Percentiles rank a stretch among this genome's conserved stretches.
These are phyloP conservation scores for Tryphoninae sp. DNA, from an alignment of 2,888 invertebrate genomes.

Conservation along the genomic window DNA sequence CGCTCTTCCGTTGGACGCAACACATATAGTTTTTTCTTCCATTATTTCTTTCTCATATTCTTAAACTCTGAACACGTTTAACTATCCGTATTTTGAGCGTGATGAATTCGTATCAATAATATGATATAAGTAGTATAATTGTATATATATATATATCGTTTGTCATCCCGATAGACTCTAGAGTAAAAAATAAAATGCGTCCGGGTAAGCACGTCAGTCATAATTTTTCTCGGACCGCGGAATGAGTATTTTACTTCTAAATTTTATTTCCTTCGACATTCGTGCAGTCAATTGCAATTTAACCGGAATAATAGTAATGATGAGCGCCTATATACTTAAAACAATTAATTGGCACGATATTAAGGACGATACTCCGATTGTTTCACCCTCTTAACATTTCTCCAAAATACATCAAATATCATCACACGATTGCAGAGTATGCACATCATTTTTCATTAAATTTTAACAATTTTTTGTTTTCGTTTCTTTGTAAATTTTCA, in stretches of 20 bases:
- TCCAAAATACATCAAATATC: constrained; percentile 22
- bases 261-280: constrained; percentile 39
- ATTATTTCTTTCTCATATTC: constrained; percentile 23
- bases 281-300: constrained; percentile 54
- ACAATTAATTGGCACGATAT: constrained; percentile 61
- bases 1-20: constrained; percentile 58
- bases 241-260: constrained; percentile 34
- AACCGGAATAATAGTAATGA: constrained; percentile 50
- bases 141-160: constrained; percentile 37
- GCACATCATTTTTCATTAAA: constrained; percentile 4
- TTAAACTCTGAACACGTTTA: constrained; percentile 59
- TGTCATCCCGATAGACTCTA: constrained; percentile 48
- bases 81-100: constrained; percentile 61
- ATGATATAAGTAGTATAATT: constrained; percentile 24
- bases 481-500: background rate
- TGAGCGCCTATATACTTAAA: constrained; percentile 41
- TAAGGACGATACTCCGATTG: constrained; percentile 61
- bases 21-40: constrained; percentile 23
- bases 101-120: constrained; percentile 49
- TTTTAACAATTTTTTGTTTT: background rate
- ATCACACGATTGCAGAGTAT: constrained; percentile 47
- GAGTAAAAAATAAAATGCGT: constrained; percentile 58
- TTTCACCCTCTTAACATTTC: constrained; percentile 38
- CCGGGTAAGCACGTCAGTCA: constrained; percentile 59
- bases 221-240: constrained; percentile 42